phyloP scores from a whole-genome alignment of 2,113 vertebrate species.

The Phodopus roborovskii region DNA sequence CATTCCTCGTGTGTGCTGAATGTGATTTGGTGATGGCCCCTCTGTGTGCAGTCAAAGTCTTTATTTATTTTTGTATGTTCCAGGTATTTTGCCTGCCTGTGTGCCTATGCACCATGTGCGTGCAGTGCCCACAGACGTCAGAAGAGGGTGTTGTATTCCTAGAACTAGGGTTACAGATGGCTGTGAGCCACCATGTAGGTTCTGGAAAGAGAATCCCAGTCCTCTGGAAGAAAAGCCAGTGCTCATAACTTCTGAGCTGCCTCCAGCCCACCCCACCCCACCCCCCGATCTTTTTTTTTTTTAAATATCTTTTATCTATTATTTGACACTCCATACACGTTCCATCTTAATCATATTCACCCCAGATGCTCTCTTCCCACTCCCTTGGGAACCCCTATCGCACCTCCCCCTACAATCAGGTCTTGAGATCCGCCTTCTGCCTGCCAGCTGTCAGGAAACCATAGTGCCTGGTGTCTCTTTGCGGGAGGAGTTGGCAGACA shows the following conservation, averaged over 20 bases:
- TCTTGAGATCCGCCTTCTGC: background rate
- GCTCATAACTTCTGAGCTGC: background rate
- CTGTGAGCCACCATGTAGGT: background rate
- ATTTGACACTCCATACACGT: background rate
- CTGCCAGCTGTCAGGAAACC: background rate
- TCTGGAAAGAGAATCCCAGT: background rate
- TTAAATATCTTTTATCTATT: background rate
- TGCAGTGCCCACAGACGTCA: background rate
- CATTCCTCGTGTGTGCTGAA: too few species aligned
- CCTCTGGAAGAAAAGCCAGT: background rate
- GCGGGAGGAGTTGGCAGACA: constrained; percentile 17
- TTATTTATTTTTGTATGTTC: background rate
- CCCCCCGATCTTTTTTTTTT: background rate
- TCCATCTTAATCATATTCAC: background rate
- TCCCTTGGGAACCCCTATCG: background rate
- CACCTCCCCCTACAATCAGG: background rate
- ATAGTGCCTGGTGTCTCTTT: background rate
- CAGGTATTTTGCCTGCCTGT: background rate
- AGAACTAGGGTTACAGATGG: background rate
- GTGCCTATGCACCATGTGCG: background rate
- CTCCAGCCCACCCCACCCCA: too few species aligned
- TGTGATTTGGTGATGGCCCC: fast-evolving
- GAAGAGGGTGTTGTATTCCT: background rate
- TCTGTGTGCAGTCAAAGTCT: fast-evolving
- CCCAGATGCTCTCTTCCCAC: too few species aligned